Percentiles rank a stretch among this genome's conserved stretches.
Conservation (phyloP, 1,140 invertebrate species). For the Microplitis demolitor region DNA sequence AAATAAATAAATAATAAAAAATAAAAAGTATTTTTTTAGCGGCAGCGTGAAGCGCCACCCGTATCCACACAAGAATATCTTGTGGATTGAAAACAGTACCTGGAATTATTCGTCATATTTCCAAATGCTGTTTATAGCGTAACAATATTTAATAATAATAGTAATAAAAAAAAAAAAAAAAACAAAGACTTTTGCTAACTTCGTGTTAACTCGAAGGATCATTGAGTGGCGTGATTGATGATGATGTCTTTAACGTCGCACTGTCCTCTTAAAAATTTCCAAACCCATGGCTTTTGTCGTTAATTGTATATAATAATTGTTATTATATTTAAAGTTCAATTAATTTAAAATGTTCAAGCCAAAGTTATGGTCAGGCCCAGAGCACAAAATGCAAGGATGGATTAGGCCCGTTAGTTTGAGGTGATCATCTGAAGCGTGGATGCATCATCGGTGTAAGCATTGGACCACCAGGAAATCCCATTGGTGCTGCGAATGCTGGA, state of each 20-base stretch:
- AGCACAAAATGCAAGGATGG: conserved; percentile 61
- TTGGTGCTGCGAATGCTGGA: conserved; percentile 68
- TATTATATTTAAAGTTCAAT: not conserved
- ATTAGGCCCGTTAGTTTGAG: conserved; percentile 59
- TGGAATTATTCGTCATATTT: conserved; percentile 5
- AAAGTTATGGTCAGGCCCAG: conserved; percentile 57
- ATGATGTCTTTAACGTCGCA: conserved; percentile 21
- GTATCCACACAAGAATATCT: conserved; percentile 40
- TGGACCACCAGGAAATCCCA: conserved; percentile 67
- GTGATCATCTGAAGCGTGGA: conserved; percentile 80
- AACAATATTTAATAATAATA: not conserved
- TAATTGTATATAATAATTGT: not conserved
- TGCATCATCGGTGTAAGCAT: conserved; percentile 74
- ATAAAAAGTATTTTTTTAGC: conserved; percentile 25
- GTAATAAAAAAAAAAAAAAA: conserved; percentile 20
- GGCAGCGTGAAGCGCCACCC: conserved; percentile 51
- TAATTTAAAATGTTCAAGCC: not conserved
- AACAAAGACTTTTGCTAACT: conserved; percentile 52
- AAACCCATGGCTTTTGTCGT: not conserved
- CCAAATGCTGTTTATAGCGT: not conserved
- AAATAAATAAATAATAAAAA: not conserved
- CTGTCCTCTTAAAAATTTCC: not conserved
- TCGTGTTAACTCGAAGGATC: conserved; percentile 44
- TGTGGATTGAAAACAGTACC: conserved; percentile 37
- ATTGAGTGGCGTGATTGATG: conserved; percentile 28